Evolutionary conservation across 92 coral and sea anemone genomes (phyloP).

Genomic region (Actinostola sp.): DNA sequence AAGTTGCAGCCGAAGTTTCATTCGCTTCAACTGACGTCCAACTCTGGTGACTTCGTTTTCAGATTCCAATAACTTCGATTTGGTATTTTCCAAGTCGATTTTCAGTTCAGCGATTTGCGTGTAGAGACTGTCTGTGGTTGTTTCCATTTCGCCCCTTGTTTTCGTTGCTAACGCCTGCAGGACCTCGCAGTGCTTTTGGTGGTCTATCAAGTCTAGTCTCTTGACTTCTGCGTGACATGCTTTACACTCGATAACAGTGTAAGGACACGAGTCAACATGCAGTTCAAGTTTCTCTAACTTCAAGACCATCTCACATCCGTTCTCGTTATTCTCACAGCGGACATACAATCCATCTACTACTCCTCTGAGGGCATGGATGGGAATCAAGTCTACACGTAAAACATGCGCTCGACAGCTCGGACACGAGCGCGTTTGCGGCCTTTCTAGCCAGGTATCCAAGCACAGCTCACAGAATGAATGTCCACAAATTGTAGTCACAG

Average conservation of each 20-base stretch:
- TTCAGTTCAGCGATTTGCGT: slow-evolving; percentile 85
- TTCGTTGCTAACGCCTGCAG: slow-evolving; percentile 69
- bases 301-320: slow-evolving; percentile 93
- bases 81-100: slow-evolving; percentile 83
- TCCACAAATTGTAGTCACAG: slow-evolving; percentile 94
- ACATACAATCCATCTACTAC: slow-evolving; percentile 83
- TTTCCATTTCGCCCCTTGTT: slow-evolving; percentile 48
- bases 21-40: slow-evolving; percentile 82
- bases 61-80: slow-evolving; percentile 73
- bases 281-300: slow-evolving; percentile 72
- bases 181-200: slow-evolving; percentile 76
- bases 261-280: slow-evolving; percentile 82
- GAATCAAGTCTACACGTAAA: slow-evolving; percentile 70
- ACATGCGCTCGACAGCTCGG: slow-evolving; percentile 88
- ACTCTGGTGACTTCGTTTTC: slow-evolving; percentile 88
- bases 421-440: slow-evolving; percentile 84
- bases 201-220: slow-evolving; percentile 68
- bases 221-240: slow-evolving; percentile 85
- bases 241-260: slow-evolving; percentile 74
- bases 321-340: slow-evolving; percentile 82
- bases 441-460: slow-evolving; percentile 86
- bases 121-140: slow-evolving; percentile 78
- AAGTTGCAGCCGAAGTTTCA: slow-evolving; percentile 76
- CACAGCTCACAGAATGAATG: slow-evolving; percentile 94
- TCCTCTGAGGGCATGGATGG: slow-evolving; percentile 91